Conservation (phyloP, 23 tunicate species). For the Clavelina lepadiformis region DNA sequence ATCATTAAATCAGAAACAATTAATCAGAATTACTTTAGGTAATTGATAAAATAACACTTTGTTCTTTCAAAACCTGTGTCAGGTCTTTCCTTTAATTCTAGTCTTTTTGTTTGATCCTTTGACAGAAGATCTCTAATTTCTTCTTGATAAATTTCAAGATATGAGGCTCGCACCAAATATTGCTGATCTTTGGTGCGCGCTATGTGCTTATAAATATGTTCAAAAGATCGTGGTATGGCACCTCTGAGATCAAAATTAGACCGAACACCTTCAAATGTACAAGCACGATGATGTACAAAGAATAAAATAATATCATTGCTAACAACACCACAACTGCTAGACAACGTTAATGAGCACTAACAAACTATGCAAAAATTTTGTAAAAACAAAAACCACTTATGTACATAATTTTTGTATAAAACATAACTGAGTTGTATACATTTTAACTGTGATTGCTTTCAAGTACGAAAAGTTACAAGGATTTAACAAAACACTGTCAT, state of each 20-base stretch:
- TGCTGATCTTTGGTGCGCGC: constrained; percentile 93
- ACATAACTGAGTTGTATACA: too few species aligned
- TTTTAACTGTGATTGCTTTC: too few species aligned
- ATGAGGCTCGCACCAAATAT: constrained; percentile 87
- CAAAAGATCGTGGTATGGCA: constrained; percentile 97
- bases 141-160: constrained; percentile 95
- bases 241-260: constrained; percentile 72
- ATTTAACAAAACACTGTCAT: background rate
- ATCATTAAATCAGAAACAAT: background rate
- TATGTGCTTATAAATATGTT: constrained; percentile 93
- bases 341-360: background rate
- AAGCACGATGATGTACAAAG: background rate
- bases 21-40: background rate
- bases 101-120: constrained; percentile 88
- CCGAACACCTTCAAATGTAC: constrained; percentile 58
- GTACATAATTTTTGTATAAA: too few species aligned
- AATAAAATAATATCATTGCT: background rate
- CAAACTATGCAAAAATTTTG: background rate
- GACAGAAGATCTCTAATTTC: constrained; percentile 83
- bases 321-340: background rate
- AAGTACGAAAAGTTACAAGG: too few species aligned
- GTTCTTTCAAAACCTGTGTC: constrained; percentile 99
- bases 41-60: background rate
- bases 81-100: constrained; percentile 89
- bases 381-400: background rate